These are phyloP conservation scores for Tachyglossus aculeatus DNA, from an alignment of 2,797 vertebrate species.

Conservation along the genomic window DNA sequence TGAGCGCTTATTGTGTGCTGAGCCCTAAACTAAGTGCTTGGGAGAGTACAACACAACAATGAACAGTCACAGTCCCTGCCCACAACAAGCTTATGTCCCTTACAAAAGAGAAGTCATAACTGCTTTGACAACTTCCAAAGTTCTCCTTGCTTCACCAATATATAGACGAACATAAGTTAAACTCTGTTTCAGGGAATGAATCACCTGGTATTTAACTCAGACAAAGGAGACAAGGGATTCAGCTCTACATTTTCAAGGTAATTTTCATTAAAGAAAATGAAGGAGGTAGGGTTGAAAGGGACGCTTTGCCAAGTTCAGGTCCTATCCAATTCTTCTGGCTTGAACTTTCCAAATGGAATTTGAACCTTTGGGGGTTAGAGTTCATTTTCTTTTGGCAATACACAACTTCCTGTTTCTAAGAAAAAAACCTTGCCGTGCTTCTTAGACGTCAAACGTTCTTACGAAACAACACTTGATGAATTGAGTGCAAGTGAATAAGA, in stretches of 20 bases:
- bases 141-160: too few relatives aligned
- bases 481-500: conserved; percentile 39
- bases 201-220: background rate
- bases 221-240: background rate
- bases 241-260: background rate
- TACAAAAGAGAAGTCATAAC: too few relatives aligned
- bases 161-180: too few relatives aligned
- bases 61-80: too few relatives aligned
- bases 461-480: conserved; percentile 41
- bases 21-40: too few relatives aligned
- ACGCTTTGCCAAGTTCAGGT: background rate
- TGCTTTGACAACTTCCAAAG: too few relatives aligned
- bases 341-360: conserved; percentile 25
- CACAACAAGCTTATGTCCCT: too few relatives aligned
- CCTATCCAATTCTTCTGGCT: background rate
- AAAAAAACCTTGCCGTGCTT: conserved; percentile 21
- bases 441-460: conserved; percentile 39
- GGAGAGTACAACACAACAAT: too few relatives aligned
- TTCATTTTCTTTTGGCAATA: conserved; percentile 45
- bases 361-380: conserved; percentile 29
- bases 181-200: too few relatives aligned
- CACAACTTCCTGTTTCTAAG: conserved; percentile 46
- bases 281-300: background rate
- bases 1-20: too few relatives aligned
- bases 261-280: background rate